Evolutionary conservation across 2,888 invertebrate genomes (phyloP).

Genomic region (Drosophila anomelani): DNA sequence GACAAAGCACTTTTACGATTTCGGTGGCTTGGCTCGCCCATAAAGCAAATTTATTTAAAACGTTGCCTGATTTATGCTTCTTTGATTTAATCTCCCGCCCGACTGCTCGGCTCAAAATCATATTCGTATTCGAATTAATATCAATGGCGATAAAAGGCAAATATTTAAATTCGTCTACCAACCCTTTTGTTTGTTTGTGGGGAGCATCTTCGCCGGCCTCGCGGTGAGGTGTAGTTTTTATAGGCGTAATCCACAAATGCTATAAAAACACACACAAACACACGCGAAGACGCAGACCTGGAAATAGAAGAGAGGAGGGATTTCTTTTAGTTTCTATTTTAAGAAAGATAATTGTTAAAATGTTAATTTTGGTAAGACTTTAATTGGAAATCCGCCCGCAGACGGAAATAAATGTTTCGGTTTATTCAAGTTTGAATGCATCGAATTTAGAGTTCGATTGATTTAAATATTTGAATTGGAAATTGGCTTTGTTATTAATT

Average conservation of each 20-base stretch:
- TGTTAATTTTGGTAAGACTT: constrained; percentile 6
- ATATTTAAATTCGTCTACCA: constrained; percentile 60
- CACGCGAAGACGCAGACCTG: constrained; percentile 48
- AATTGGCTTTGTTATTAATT: not conserved
- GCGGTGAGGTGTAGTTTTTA: constrained; percentile 57
- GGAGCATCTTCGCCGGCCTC: constrained; percentile 20
- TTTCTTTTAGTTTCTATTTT: constrained; percentile 24
- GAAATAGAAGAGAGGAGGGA: constrained; percentile 52
- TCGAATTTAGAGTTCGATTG: not conserved
- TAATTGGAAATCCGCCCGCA: constrained; percentile 12
- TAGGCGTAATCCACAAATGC: constrained; percentile 62
- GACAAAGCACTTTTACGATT: constrained; percentile 52
- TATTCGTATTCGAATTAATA: constrained; percentile 54
- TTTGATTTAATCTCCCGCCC: constrained; percentile 38
- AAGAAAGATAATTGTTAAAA: constrained; percentile 11
- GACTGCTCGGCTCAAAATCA: constrained; percentile 30
- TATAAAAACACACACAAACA: constrained; percentile 41
- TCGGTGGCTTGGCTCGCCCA: constrained; percentile 32
- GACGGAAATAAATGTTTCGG: not conserved
- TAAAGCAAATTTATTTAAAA: constrained; percentile 63
- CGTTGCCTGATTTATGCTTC: constrained; percentile 60
- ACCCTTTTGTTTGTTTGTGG: constrained; percentile 51
- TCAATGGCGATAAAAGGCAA: constrained; percentile 56
- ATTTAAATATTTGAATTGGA: not conserved
- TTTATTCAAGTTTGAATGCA: not conserved